Conservation (phyloP, 2,113 vertebrate species). For the Enhydra lutris region DNA sequence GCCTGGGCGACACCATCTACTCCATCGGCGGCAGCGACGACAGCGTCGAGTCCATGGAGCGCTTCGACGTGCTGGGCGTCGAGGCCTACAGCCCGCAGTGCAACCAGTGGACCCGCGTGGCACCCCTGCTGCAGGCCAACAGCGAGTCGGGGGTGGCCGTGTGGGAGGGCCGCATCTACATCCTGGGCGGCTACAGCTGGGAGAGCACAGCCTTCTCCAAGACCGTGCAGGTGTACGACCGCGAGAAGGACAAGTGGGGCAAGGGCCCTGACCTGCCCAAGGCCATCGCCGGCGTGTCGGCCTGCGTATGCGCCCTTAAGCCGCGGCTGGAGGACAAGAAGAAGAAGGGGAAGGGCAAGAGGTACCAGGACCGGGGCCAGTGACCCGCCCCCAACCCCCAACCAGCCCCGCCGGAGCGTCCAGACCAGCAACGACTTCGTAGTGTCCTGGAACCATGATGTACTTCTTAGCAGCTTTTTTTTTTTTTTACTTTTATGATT, state of each 20-base stretch:
- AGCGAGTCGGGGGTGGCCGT: slow-evolving; percentile 94
- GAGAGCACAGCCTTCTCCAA: slow-evolving; percentile 92
- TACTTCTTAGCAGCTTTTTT: not conserved
- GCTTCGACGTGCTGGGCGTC: slow-evolving; percentile 93
- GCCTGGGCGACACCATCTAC: slow-evolving; percentile 90
- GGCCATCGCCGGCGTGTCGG: slow-evolving; percentile 91
- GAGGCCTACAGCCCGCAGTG: slow-evolving; percentile 91
- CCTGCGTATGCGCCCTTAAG: slow-evolving; percentile 90
- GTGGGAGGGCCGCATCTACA: slow-evolving; percentile 90
- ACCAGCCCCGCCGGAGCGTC: fast-evolving
- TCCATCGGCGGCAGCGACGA: slow-evolving; percentile 94
- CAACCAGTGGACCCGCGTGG: slow-evolving; percentile 92
- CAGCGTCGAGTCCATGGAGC: slow-evolving; percentile 91
- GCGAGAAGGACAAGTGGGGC: slow-evolving; percentile 87
- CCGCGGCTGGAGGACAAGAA: slow-evolving; percentile 84
- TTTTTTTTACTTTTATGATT: slow-evolving; percentile 48
- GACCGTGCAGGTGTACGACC: slow-evolving; percentile 91
- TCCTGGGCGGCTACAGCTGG: slow-evolving; percentile 97
- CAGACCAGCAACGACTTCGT: not conserved
- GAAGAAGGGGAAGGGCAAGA: slow-evolving; percentile 80
- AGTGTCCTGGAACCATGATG: not conserved
- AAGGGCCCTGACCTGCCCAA: slow-evolving; percentile 91
- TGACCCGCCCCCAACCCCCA: not conserved
- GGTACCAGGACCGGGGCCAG: slow-evolving; percentile 78
- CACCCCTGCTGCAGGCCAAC: slow-evolving; percentile 90